Base-by-base conservation (phyloP, 2,888 invertebrate species). In the Drosophila fungiperda region DNA sequence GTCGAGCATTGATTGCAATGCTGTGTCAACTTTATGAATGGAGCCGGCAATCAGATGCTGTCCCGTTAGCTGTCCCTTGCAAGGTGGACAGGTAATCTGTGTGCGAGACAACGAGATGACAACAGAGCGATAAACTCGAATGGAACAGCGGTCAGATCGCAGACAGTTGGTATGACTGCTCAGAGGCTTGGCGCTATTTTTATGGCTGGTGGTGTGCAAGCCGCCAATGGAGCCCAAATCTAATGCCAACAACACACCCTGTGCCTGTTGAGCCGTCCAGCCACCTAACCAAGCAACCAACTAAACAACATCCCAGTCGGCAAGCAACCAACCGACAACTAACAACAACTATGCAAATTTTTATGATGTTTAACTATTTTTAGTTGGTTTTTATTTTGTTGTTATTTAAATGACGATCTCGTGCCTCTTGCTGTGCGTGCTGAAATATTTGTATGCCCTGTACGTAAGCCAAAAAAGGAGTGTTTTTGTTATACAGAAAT, bases 291-390 rank as follows among this genome's bases (percentile, higher is more conserved):
- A 52, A 48, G 45, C 49, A 68, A 71, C 64, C 69, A 73, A 70
- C 84, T 75, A 78, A 87, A 78, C 78, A 87, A 84, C 45, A 45
- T 23, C 53, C 36, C 42, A 70, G 23, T 48, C n/a, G 42, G 38
- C 42, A 35, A 60, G 59, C 78, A 73, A 48, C 76, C 81, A 80
- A 80, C 62, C 80, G 83, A 83, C 79, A 82, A 80, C 90, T 87
- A 90, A 76, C 80, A 87, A 80, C 84, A 82, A 80, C 90, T 87
- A 87, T 87, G 90, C 85, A 87, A 87, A 87, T 86, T 90, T 82
- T 88, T 89, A 83, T 81, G 79, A 78, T 83, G 89, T 80, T 83
- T 87, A 84, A 87, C 79, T 82, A 90, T 90, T 89, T 87, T 90
- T 90, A 90, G 89, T 83, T 79, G 66, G 68, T 74, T 84, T 80